Base-by-base conservation (phyloP, 2,797 vertebrate genomes). In the Acrossocheilus wenchowensis region DNA sequence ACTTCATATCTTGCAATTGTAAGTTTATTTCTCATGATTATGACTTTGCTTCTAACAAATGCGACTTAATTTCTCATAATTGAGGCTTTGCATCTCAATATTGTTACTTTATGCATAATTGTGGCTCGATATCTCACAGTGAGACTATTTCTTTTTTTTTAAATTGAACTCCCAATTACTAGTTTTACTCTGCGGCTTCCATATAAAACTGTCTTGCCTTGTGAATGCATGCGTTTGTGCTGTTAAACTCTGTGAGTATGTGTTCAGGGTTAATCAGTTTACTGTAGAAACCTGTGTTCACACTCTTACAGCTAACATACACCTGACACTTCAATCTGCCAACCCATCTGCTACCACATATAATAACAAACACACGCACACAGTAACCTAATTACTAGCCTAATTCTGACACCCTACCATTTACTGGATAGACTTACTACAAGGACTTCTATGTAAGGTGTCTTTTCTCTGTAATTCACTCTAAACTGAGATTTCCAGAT, bases 311-410 rank as follows among this genome's bases (percentile, higher is more conserved):
- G 26, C 54, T 72, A 41, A 73, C 68, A 39, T 2, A 74, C 82
- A 81, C 39, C 75, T 87, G 77, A 81, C 86, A 75, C 17, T 6
- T 36, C 77, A 84, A n/a, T 64, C 52, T 87, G 75, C 64, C 68
- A 52, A 50, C 19, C 41, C 86, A 87, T 71, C 66, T 85, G 77
- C 48, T 36, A 77, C 36, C n/a, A 69, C 75, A 62, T 17, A 23
- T 60, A 57, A 34, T 43, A 36, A 45, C 66, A 57, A 34, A 71
- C 83, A 64, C 52, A 62, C 21, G 66, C 41, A 71, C 43, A 48
- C 82, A 36, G 41, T 8, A 74, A 62, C 30, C 62, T 57, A 15
- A 8, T 48, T 71, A 2, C 64, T 69, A 14, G 45, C 5, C 10
- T 26, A 66, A 39, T 26, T 52, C 34, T 3, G 43, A 39, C 21